A percentile compares a stretch with the other conserved stretches of the same genome.
Evolutionary conservation across 2,888 invertebrate species (phyloP).

Genomic region (Drosophila neotestacea): DNA sequence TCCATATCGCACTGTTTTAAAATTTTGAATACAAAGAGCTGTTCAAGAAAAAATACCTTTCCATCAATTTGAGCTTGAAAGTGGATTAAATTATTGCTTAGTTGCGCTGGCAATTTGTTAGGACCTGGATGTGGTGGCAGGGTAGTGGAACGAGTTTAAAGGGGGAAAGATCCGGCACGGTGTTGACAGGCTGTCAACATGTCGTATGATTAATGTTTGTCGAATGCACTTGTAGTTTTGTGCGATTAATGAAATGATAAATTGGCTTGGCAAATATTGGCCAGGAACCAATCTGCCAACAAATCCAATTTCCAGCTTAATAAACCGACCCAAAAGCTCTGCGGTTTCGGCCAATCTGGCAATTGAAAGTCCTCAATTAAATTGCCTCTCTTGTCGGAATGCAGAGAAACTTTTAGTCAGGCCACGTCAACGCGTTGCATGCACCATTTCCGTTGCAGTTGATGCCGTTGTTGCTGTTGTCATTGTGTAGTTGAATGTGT

Average conservation of each 20-base stretch:
- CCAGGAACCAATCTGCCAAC: slow-evolving; percentile 23
- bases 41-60: slow-evolving; percentile 3
- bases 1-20: no score
- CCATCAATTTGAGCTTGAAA: slow-evolving; percentile 13
- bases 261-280: slow-evolving; percentile 59
- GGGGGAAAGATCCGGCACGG: background rate
- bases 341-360: slow-evolving; percentile 7
- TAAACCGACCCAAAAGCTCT: slow-evolving; percentile 37
- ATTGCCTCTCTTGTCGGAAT: slow-evolving; percentile 43
- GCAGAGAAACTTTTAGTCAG: slow-evolving; percentile 36
- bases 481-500: slow-evolving; percentile 11
- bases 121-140: background rate
- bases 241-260: slow-evolving; percentile 68
- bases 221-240: slow-evolving; percentile 69
- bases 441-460: slow-evolving; percentile 31
- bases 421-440: slow-evolving; percentile 39
- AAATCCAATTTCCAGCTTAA: slow-evolving; percentile 49
- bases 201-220: slow-evolving; percentile 81
- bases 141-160: background rate
- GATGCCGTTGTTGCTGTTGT: slow-evolving; percentile 5
- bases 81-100: slow-evolving; percentile 34
- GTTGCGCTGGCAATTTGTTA: slow-evolving; percentile 31
- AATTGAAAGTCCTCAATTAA: slow-evolving; percentile 56
- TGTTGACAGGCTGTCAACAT: slow-evolving; percentile 53
- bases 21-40: no score